Conservation (phyloP, 2,797 vertebrate species). For the Anabacerthia variegaticeps region DNA sequence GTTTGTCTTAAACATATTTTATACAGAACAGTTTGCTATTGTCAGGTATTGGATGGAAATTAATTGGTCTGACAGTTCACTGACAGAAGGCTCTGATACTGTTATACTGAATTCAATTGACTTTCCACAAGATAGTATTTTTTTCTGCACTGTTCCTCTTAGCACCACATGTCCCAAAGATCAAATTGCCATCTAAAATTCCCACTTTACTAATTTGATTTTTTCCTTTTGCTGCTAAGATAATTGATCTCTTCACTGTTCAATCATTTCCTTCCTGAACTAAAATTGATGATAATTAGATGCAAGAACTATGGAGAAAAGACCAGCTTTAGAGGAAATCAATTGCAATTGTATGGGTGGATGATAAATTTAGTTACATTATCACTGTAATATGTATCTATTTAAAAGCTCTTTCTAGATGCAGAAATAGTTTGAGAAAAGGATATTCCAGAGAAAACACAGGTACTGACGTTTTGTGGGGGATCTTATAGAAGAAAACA, state of each 20-base stretch:
- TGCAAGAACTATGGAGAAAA: conserved; percentile 18
- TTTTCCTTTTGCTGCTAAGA: background rate
- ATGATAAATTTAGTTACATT: conserved; percentile 56
- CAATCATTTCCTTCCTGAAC: conserved; percentile 44
- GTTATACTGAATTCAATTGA: background rate
- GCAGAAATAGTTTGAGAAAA: conserved; percentile 13
- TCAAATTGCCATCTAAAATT: conserved; percentile 26
- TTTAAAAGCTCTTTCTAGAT: conserved; percentile 7
- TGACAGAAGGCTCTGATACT: background rate
- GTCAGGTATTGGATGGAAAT: background rate
- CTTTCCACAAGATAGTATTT: background rate
- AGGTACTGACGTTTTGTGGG: background rate
- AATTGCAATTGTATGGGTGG: conserved; percentile 31
- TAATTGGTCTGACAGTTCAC: conserved; percentile 16
- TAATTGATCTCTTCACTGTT: conserved; percentile 36
- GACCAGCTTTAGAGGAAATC: conserved; percentile 12
- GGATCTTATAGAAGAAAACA: background rate
- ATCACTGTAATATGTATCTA: background rate
- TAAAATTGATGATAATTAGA: conserved; percentile 49
- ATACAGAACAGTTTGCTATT: background rate
- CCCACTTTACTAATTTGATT: background rate
- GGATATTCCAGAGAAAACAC: background rate
- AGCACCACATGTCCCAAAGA: background rate
- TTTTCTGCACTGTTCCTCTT: background rate
- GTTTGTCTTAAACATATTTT: background rate